Evolutionary conservation across 1,140 invertebrate species (phyloP).

Genomic region (Zaprionus africanus): DNA sequence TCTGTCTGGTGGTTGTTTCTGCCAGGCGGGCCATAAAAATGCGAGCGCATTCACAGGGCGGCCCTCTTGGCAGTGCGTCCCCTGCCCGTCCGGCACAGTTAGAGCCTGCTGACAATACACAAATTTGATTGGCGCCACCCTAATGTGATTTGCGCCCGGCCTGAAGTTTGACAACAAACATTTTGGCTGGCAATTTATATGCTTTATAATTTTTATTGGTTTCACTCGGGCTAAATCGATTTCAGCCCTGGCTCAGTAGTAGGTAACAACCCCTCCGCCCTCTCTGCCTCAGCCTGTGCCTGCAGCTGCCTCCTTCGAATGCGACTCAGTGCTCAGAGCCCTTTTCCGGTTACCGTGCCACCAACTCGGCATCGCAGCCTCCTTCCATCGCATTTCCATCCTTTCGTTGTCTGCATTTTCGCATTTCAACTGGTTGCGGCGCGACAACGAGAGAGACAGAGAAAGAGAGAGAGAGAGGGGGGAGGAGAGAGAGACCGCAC

Average conservation of each 20-base stretch:
- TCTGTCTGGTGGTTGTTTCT: constrained; percentile 46
- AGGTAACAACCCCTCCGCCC: constrained; percentile 5
- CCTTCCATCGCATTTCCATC: constrained; percentile 32
- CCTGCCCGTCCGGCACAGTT: background rate
- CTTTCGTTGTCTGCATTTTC: constrained; percentile 38
- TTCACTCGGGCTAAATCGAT: constrained; percentile 62
- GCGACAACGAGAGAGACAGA: background rate
- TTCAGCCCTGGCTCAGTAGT: constrained; percentile 28
- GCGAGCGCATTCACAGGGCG: constrained; percentile 16
- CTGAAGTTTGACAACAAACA: constrained; percentile 72
- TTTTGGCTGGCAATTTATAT: constrained; percentile 68
- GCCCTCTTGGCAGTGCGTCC: too few species aligned
- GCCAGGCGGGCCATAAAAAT: constrained; percentile 37
- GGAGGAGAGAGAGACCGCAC: background rate
- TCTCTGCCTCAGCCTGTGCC: background rate
- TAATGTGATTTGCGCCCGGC: constrained; percentile 57
- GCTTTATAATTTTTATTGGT: constrained; percentile 71
- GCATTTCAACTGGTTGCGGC: constrained; percentile 25
- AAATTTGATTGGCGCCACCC: constrained; percentile 73
- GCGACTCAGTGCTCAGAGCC: background rate
- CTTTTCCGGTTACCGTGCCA: constrained; percentile 2
- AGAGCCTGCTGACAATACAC: constrained; percentile 47
- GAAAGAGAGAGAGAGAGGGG: background rate
- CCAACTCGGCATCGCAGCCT: background rate
- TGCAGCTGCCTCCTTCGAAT: background rate